Base-by-base conservation (phyloP, 2,113 vertebrate species). In the Nothocercus julius region DNA sequence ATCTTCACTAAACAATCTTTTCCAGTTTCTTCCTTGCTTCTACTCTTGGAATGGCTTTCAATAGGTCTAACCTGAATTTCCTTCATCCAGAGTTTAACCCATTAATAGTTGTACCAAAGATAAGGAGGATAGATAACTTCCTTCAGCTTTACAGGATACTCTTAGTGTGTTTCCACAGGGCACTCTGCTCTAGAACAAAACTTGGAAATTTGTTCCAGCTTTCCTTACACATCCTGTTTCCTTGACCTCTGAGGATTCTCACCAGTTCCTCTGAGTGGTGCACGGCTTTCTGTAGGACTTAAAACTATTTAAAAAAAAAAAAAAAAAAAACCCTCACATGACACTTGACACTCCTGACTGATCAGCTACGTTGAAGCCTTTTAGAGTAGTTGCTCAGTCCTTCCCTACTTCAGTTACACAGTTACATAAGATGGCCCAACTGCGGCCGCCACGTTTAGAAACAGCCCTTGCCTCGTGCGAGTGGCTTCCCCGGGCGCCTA, bases 261-360 rank as follows among this genome's bases (percentile, higher is more conserved):
- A 1, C 70, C 82, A 87, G 70, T 78, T 91, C 42, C 74, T 92
- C 69, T 73, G 82, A 93, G 79, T 92, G 87, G 87, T 82, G 62
- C 0, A 3, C 32, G 68, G 84, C 93, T 78, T 40, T 84, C 70
- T 2, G 3, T 28, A 74, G 42, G 59, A 74, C 32, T 73, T 56
- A 9, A 22, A 16, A 70, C 32, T 51, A 49, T 47, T 49, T 6
- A 38, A 61, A 42, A 74, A 54, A 40, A 32, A 67, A 67, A 17
- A 20, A 30, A n/a, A 16, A 70, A 38, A 11, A 24, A 22, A 25
- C 9, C 32, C n/a, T 70, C 45, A 27, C 0, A 0, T 81, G 75
- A 47, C 34, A 58, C 51, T 44, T 56, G 84, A 40, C 47, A 30
- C 53, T 42, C 25, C 1, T 32, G 8, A 34, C 14, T 34, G 42